Base-by-base conservation (phyloP, 1,140 invertebrate genomes). In the Drosophila bocki region DNA sequence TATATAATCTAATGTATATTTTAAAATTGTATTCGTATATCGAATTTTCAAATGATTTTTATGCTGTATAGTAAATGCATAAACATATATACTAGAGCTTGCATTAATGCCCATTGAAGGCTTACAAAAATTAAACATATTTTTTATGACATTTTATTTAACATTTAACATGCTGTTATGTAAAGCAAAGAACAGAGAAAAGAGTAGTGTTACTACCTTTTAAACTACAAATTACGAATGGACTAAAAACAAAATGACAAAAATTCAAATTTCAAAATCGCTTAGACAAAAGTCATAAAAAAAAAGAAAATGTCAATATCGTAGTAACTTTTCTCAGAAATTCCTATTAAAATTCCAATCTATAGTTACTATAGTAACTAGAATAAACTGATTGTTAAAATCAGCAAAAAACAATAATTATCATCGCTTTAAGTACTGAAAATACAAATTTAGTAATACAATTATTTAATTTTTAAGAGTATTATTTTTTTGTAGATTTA, bases 321-420 rank as follows among this genome's bases (percentile, higher is more conserved):
- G 2, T 19, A 7, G 3, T 19, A 17, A 37, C 7, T 37, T 35
- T 5, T 35, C 17, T 35, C 13, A 19, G 33, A 19, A 53, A 35
- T 17, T 35, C 32, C 17, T 19, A 29, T 29, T 29, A 29, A 29
- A 29, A 29, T 29, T 29, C 5, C 26, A 29, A 29, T 29, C 26
- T 37, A 7, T 26, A 47, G 19, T 15, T 26, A 47, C 45, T 26
- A 26, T 15, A 37, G 13, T 22, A 22, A 37, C 17, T 37, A 13
- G 37, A 54, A 35, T 19, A 19, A 35, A 22, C 51, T 54, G 51
- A 54, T 37, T 48, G n/a, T n/a, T 19, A 41, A 54, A 50, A 71
- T 41, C 9, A 42, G 22, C 67, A 72, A 72, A 72, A 72, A 50
- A 29, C 69, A 72, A 72, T 59, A 71, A 35, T 15, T 11, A 17